phyloP scores from a whole-genome alignment of 2,888 invertebrate species.

The Drosophila atripex region DNA sequence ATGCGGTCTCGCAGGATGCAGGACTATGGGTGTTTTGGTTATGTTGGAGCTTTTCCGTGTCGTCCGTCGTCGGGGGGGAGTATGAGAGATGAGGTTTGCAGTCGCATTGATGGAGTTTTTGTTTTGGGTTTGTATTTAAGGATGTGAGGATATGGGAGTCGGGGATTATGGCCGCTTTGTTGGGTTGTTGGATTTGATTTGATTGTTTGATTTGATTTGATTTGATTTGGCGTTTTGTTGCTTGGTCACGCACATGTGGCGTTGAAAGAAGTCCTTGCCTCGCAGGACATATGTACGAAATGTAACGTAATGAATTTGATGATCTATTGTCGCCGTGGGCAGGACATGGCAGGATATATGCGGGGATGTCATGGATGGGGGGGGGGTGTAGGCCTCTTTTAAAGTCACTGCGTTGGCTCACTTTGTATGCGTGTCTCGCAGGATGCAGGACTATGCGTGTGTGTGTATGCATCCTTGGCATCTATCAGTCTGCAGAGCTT shows the following conservation, averaged over 20 bases:
- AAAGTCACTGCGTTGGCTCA: conserved; percentile 70
- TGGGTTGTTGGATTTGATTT: no score
- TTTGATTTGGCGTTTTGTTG: conserved; percentile 55
- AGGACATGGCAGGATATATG: conserved; percentile 6
- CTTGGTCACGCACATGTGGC: conserved; percentile 65
- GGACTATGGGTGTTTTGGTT: no score
- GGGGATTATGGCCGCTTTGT: no score
- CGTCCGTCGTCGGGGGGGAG: no score
- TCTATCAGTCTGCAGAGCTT: conserved; percentile 77
- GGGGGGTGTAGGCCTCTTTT: conserved; percentile 56
- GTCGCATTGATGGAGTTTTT: no score
- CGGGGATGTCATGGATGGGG: neutral
- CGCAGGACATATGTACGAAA: conserved; percentile 73
- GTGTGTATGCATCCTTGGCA: conserved; percentile 68
- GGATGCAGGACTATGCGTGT: conserved; percentile 24
- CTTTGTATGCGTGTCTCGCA: conserved; percentile 74
- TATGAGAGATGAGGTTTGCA: no score
- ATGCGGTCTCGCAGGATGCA: no score
- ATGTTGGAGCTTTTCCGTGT: no score
- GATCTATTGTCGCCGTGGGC: conserved; percentile 82
- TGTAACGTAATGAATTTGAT: conserved; percentile 83
- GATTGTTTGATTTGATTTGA: conserved; percentile 43
- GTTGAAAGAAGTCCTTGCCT: conserved; percentile 20
- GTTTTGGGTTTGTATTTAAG: no score
- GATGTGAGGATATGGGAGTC: no score